Base-by-base conservation (phyloP, 2,888 invertebrate species). In the Steromphala cineraria region DNA sequence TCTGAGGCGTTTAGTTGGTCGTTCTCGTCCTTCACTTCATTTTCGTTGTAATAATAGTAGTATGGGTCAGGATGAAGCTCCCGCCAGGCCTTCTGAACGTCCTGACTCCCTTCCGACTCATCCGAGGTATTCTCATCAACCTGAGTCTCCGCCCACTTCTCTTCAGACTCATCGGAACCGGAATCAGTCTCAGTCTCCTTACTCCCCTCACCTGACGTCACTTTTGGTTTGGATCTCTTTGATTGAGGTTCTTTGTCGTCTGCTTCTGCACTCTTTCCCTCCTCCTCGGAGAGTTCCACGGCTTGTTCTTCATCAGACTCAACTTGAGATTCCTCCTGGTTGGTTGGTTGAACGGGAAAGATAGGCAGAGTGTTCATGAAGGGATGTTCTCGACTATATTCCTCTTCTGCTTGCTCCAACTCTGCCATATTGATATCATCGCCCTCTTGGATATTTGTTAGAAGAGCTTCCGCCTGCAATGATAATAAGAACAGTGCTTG, bases 281-380 rank as follows among this genome's bases (percentile, higher is more conserved):
- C 31, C 1, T 36, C 36, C 24, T 62, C 13, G 24, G 24, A 24
- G 13, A n/a, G 62, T 24, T 62, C 24, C 62, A 62, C 28, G 62
- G n/a, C 28, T 24, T 62, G 28, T 28, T 62, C 62, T 28, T 7
- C 24, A 13, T 62, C 15, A 13, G 62, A 24, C 17, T 4, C 46
- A 46, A 46, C 46, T 46, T 46, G 10, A 10, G 46, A 13, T 46
- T 10, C 13, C 10, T 46, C 46, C 46, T 5, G 46, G 13, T 46
- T 46, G 4, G 10, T 10, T 46, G 46, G 46, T 46, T 62, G n/a
- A 13, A 40, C 40, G 13, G 62, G 77, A 15, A 77, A 77, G 13
- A 77, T 53, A 1, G 77, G 77, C 1, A 77, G 40, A 24, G 55
- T 53, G 77, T 77, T 77, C 31, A 77, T 77, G 46, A 77, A 77